Base-by-base conservation (phyloP, 2,113 vertebrate species). In the Turnix velox region DNA sequence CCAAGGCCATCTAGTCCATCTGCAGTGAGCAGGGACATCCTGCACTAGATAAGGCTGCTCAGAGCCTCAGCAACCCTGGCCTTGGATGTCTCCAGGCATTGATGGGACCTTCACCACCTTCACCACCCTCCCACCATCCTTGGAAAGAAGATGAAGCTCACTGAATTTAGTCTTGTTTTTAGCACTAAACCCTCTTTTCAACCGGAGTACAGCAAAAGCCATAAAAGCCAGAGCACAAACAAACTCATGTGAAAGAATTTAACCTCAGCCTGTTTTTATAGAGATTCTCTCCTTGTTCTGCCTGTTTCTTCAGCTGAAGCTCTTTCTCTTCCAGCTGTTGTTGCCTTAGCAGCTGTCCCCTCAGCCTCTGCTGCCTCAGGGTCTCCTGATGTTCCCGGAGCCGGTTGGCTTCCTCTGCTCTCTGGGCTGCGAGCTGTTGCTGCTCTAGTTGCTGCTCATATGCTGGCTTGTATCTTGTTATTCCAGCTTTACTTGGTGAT, bases 391-490 rank as follows among this genome's bases (percentile, higher is more conserved):
- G 98, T 40, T 98, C 82, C 48, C 96, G 97, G 9, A 99, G 97
- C 81, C 94, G 95, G 76, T 67, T 67, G 71, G 97, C 98, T 96
- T 99, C 98, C 90, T 98, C 97, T 0, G 96, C 97, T 93, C 95
- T 95, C 85, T 80, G 97, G 3, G 87, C 97, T 10, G 97, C 98
- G 63, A 99, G 93, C 2, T 93, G 98, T 95, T 98, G 98, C 97
- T 99, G 99, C 85, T 99, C 98, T 95, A 98, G 94, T 89, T 99
- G 99, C 75, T 99, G 97, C 94, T 99, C 98, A 1, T 98, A 99
- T 0, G 98, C 96, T 0, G 98, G 97, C 57, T 97, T 98, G 22
- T 95, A 62, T 6, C 66, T 90, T 58, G 66, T 87, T 42, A 80
- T 76, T 24, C 55, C 65, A 5, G 90, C 80, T 89, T 78, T 96